Base-by-base conservation (phyloP, 2,797 vertebrate genomes). In the Muraenolepis orangiensis region DNA sequence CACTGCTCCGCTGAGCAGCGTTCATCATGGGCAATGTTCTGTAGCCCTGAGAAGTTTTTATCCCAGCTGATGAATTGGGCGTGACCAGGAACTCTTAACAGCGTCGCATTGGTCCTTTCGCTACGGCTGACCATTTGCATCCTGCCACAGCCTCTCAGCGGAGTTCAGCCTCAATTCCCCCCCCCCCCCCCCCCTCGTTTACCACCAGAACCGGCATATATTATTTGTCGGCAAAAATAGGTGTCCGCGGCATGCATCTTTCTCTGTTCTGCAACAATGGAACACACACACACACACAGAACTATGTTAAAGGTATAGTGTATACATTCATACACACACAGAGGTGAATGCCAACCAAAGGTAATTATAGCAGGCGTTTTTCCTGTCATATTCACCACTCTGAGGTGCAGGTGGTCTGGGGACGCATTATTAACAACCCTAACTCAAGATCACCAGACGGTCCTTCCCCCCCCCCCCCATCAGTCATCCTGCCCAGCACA, bases 41-140 rank as follows among this genome's bases (percentile, higher is more conserved):
- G 57, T 20, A 18, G 66, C 46, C 4, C 13, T 64, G 1, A 74
- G 11, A 14, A 81, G 51, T 36, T 26, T n/a, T 34, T 28, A 46
- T 73, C 57, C 46, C 13, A 46, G 36, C 20, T 1, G n/a, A 74
- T 66, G 23, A 74, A 77, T 78, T 77, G n/a, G 14, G 71, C 10
- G 32, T 66, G 26, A 36, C 64, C 0, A 5, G 20, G 11, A 28
- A 72, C 69, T 16, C 64, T n/a, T 66, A 66, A 76, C 77, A 32
- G 28, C 64, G 12, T 70, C 28, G 36, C 42, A 71, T 66, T 76
- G 18, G 70, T 71, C 70, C 3, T 57, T n/a, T 69, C 71, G 68
- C 72, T 78, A 29, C 31, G 10, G 30, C 23, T 66, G 18, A 76
- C 64, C 73, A 18, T 77, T 71, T 73, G 69, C 74, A 75, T 83